These are phyloP conservation scores for Syngnathus acus DNA, from an alignment of 2,797 vertebrate species.

Conservation along the genomic window DNA sequence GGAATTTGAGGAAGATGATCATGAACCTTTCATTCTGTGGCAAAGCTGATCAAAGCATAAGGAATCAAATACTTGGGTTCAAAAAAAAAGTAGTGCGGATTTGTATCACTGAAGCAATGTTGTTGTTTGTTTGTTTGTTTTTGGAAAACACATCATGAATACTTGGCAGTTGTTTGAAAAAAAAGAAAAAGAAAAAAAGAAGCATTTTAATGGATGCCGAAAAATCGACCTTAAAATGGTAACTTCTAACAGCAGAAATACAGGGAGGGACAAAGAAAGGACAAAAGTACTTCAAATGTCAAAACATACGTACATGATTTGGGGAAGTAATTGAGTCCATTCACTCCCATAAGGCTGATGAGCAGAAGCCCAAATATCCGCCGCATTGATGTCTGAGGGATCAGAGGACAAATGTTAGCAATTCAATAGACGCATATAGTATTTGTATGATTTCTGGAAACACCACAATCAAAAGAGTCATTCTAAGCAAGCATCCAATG, in stretches of 20 bases:
- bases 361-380: slow-evolving; percentile 40
- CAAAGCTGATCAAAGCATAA: neutral
- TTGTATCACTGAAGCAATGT: too few species aligned
- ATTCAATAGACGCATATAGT: neutral
- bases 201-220: too few species aligned
- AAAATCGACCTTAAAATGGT: too few species aligned
- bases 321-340: slow-evolving; percentile 38
- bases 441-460: too few species aligned
- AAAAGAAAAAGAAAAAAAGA: too few species aligned
- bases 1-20: neutral
- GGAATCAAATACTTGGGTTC: neutral
- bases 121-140: too few species aligned
- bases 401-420: neutral
- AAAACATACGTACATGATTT: slow-evolving; percentile 48
- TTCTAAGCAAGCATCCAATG: neutral
- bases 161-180: too few species aligned
- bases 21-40: too few species aligned
- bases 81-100: too few species aligned
- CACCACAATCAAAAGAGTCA: neutral
- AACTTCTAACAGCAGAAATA: neutral
- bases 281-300: neutral
- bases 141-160: too few species aligned
- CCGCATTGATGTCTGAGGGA: slow-evolving; percentile 24
- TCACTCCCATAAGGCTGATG: slow-evolving; percentile 19
- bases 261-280: neutral